Conservation (phyloP, 2,113 vertebrate genomes). For the Gambusia affinis region DNA sequence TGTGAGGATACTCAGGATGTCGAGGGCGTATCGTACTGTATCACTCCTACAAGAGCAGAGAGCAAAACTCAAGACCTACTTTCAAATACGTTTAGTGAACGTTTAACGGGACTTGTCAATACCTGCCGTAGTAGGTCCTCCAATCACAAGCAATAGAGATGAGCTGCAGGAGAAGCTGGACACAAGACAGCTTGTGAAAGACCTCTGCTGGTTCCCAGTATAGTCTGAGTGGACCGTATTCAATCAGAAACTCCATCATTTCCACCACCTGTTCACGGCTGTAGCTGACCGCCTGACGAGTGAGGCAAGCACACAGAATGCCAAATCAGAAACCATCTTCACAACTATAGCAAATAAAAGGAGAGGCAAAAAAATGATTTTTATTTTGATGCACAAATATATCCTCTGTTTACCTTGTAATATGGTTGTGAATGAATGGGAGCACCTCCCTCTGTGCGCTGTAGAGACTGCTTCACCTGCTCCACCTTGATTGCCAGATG, state of each 20-base stretch:
- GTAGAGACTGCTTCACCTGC: slow-evolving; percentile 97
- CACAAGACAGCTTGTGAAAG: slow-evolving; percentile 95
- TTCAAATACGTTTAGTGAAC: background rate
- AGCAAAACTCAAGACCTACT: background rate
- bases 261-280: slow-evolving; percentile 97
- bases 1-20: slow-evolving; percentile 95
- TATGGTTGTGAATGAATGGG: slow-evolving; percentile 94
- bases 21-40: slow-evolving; percentile 95
- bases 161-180: slow-evolving; percentile 95
- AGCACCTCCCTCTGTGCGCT: slow-evolving; percentile 95
- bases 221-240: slow-evolving; percentile 91
- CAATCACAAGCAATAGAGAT: slow-evolving; percentile 98
- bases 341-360: background rate
- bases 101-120: slow-evolving; percentile 11
- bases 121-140: slow-evolving; percentile 99
- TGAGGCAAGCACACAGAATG: background rate
- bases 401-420: slow-evolving; percentile 86
- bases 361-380: background rate
- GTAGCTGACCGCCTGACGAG: slow-evolving; percentile 90
- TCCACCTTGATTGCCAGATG: slow-evolving; percentile 98
- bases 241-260: slow-evolving; percentile 99
- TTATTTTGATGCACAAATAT: background rate
- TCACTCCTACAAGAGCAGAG: slow-evolving; percentile 85
- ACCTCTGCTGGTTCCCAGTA: slow-evolving; percentile 99
- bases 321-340: background rate